Base-by-base conservation (phyloP, 2,888 invertebrate genomes). In the Apamea epomidion region DNA sequence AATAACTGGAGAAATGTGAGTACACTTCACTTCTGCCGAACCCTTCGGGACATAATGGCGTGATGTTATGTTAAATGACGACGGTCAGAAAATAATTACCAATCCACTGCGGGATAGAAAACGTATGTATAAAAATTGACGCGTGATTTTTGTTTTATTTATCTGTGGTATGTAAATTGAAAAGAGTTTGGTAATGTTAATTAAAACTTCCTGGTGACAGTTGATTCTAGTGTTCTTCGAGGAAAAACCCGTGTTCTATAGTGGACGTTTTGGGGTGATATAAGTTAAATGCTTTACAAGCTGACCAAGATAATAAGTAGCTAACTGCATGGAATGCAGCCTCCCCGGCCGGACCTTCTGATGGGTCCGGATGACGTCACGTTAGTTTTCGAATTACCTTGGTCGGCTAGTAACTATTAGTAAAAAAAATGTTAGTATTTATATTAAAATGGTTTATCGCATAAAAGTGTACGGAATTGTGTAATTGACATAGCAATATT, bases 401-500 rank as follows among this genome's bases (percentile, higher is more conserved):
- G 82, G 29, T 81, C 14, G 25, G 58, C 78, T 68, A 65, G 51
- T 51, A 67, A 77, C 21, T 78, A 69, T 80, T 80, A 83, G 84
- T 42, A 60, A 60, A 58, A 60, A 58, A 65, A 67, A 21, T 45
- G 1, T 69, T 85, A 78, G 78, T 82, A 74, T 76, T 74, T 82
- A 79, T 83, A 83, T 67, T 80, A 65, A 85, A 86, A 86, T 76
- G 76, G 68, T 76, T 82, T 65, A 68, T 71, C 42, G 58, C 32
- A 54, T 82, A 78, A 29, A 70, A 58, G 73, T 82, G 73, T 85
- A 74, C 54, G 70, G 74, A 83, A 71, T 83, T 75, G 77, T 75
- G 62, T 83, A 60, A 67, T 85, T 74, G 72, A 68, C 48, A 74
- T 85, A 83, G 83, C 80, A 80, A 83, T 85, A 77, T 70, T 75